Base-by-base conservation (phyloP, 2,888 invertebrate genomes). In the Hypomecis atomaria region DNA sequence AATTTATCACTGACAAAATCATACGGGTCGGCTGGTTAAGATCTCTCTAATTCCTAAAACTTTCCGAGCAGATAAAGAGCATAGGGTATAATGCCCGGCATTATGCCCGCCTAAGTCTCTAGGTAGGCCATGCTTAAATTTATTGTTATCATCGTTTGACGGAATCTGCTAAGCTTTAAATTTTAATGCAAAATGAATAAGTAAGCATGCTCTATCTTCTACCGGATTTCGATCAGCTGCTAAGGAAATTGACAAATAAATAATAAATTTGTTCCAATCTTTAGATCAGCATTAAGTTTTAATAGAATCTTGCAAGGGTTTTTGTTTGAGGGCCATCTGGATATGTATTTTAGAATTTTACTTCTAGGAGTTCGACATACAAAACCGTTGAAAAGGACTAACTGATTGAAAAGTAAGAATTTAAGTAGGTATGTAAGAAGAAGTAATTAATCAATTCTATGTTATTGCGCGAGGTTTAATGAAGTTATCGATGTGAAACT, bases 31-130 rank as follows among this genome's bases (percentile, higher is more conserved):
- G 52, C 33, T 59, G 55, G 47, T 47, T 10, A 48, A 47, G 57
- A 64, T 50, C 64, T 47, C 50, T 23, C 43, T 60, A 65, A 65
- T 65, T 60, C 60, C 59, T 55, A 48, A 60, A 64, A 65, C 55
- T 65, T 60, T 57, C 11, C 10, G 56, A 48, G 23, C 47, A 52
- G 65, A 65, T 65, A 65, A 65, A 59, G 56, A 65, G 57, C 59
- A 64, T 64, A 59, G 56, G 52, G 59, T 52, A 59, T 23, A 23
- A 23, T 23, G 47, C 59, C 52, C 64, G 50, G 10, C 42, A 50
- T 59, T 47, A 59, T 53, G 37, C 65, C 65, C 53, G 42, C 5
- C 52, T 59, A 56, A 64, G 59, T 55, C 60, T 13, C 56, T 45
- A 48, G 50, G 62, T 53, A 62, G 58, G 60, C 57, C 56, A 53